phyloP scores from a whole-genome alignment of 2,888 invertebrate genomes.

The Acanthoscelides obtectus region DNA sequence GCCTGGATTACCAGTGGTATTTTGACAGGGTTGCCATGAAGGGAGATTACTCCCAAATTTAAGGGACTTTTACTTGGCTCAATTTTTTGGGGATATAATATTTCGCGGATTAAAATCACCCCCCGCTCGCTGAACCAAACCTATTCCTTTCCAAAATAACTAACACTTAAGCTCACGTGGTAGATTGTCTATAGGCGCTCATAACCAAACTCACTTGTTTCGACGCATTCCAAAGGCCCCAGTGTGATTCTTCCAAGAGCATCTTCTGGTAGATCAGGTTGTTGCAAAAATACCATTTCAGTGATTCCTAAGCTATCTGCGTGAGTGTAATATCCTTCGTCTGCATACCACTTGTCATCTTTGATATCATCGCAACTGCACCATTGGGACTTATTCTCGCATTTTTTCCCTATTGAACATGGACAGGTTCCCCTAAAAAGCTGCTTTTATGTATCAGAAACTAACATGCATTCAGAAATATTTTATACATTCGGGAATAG shows the following conservation, averaged over 20 bases:
- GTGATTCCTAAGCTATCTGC: conserved; percentile 83
- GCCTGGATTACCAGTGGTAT: too few relatives aligned
- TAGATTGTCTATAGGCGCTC: background rate
- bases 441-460: conserved; percentile 21
- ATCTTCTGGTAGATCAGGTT: conserved; percentile 74
- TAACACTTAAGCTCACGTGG: too few relatives aligned
- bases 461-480: conserved; percentile 10
- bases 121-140: too few relatives aligned
- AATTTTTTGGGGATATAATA: too few relatives aligned
- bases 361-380: conserved; percentile 86
- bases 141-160: too few relatives aligned
- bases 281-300: conserved; percentile 86
- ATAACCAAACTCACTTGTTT: conserved; percentile 68
- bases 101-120: too few relatives aligned
- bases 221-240: conserved; percentile 89
- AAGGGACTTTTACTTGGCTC: too few relatives aligned
- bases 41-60: too few relatives aligned
- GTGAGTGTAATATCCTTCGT: conserved; percentile 79
- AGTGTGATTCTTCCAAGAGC: conserved; percentile 84
- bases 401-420: conserved; percentile 74
- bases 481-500: background rate
- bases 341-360: conserved; percentile 82
- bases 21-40: too few relatives aligned
- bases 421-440: conserved; percentile 64
- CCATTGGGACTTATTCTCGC: conserved; percentile 73